Evolutionary conservation across 1,140 invertebrate genomes (phyloP).

Genomic region (Dreissena polymorpha): DNA sequence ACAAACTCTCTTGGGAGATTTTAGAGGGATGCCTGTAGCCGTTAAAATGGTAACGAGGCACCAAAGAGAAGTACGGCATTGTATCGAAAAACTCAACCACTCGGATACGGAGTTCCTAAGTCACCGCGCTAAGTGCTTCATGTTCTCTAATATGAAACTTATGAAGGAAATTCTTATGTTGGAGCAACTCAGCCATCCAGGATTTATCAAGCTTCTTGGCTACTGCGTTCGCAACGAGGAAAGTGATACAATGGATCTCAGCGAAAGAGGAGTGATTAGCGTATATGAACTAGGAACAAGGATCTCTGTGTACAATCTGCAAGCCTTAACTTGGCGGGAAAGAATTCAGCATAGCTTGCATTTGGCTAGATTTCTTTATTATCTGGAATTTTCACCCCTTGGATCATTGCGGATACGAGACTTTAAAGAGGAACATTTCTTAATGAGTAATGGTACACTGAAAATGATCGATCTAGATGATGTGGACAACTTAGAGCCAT

Average conservation of each 20-base stretch:
- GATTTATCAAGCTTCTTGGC: conserved; percentile 72
- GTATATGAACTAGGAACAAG: conserved; percentile 72
- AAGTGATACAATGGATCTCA: conserved; percentile 73
- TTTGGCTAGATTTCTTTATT: conserved; percentile 70
- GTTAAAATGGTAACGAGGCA: conserved; percentile 78
- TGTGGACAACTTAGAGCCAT: conserved; percentile 75
- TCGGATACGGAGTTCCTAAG: conserved; percentile 18
- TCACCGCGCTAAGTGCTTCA: conserved; percentile 65
- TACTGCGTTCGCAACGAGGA: conserved; percentile 77
- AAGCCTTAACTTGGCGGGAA: conserved; percentile 65
- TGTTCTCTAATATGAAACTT: conserved; percentile 74
- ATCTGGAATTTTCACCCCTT: conserved; percentile 75
- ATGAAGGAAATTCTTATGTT: conserved; percentile 78
- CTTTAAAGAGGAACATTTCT: conserved; percentile 76
- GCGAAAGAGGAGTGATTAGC: conserved; percentile 72
- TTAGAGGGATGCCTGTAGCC: conserved; percentile 64
- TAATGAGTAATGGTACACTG: conserved; percentile 68
- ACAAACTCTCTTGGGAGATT: conserved; percentile 71
- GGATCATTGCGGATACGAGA: conserved; percentile 75
- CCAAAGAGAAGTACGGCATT: conserved; percentile 71
- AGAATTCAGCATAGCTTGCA: conserved; percentile 65
- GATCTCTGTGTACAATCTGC: conserved; percentile 67
- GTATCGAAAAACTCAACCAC: conserved; percentile 65
- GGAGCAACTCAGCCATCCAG: conserved; percentile 72
- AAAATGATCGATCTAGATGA: conserved; percentile 78